Base-by-base conservation (phyloP, 2,797 vertebrate genomes). In the Pangasius krempfi region DNA sequence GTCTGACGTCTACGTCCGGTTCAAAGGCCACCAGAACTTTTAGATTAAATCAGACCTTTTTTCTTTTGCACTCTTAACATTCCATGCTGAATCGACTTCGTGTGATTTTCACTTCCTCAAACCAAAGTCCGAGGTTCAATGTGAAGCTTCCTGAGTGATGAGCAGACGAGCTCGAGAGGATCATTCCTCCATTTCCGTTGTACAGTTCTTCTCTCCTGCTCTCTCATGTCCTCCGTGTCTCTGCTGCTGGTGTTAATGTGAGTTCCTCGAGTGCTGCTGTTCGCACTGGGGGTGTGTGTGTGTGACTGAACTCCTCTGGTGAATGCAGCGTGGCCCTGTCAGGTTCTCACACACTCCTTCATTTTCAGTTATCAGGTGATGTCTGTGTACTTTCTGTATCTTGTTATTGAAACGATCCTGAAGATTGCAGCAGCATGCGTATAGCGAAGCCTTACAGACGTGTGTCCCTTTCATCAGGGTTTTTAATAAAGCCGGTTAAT, bases 281-380 rank as follows among this genome's bases (percentile, higher is more conserved):
- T 86, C 30, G 83, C 9, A 12, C 13, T 54, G 3, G 1, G 30
- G 20, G 2, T 50, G 37, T n/a, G 62, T 33, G 20, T 87, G 10
- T 50, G 37, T 80, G 78, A 73, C 52, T 75, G 84, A 86, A 83
- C 83, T 25, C 47, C 54, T 86, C 60, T 50, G 54, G 25, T 72
- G 54, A 84, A 86, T 66, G 83, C 88, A 78, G 75, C 44, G 56
- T 84, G 44, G 22, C 25, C 84, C 84, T 81, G 56, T 20, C 86
- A 82, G 56, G 78, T 88, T 87, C 52, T 85, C 44, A 50, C 76
- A 10, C 56, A 20, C 75, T 14, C 44, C 14, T 76, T 33, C 73
- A 83, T 70, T 58, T n/a, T 27, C 64, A 56, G 2, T 30, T 4
- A 81, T 58, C 54, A 58, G 78, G 78, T 80, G n/a, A 37, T 14